These are phyloP conservation scores for Tridacna gigas DNA, from an alignment of 2,888 invertebrate genomes.

Conservation along the genomic window DNA sequence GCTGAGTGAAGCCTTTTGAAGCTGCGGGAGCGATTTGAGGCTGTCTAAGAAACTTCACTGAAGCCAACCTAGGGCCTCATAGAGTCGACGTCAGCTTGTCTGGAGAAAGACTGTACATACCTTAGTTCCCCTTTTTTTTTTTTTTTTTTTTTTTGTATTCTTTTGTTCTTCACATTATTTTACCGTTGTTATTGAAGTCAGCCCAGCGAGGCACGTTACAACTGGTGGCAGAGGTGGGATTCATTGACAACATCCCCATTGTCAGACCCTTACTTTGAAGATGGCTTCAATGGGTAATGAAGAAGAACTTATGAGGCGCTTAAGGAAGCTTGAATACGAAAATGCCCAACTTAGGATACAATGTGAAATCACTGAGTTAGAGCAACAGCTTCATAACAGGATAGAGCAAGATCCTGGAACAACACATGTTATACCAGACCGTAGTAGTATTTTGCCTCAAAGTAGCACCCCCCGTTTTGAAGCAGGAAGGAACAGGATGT, in stretches of 20 bases:
- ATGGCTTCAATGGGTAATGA: neutral
- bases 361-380: neutral
- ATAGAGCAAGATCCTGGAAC: neutral
- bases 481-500: neutral
- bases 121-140: too few species aligned
- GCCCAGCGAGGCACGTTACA: neutral
- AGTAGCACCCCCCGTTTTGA: neutral
- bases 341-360: neutral
- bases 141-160: too few species aligned
- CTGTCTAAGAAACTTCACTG: too few species aligned
- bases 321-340: neutral
- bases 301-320: neutral
- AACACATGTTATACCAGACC: neutral
- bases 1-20: too few species aligned
- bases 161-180: too few species aligned
- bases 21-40: too few species aligned
- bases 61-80: too few species aligned
- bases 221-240: conserved; percentile 11
- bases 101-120: too few species aligned
- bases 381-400: neutral
- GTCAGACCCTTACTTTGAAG: neutral
- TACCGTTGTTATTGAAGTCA: too few species aligned
- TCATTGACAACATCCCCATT: conserved; percentile 4
- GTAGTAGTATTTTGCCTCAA: neutral
- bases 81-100: too few species aligned